Base-by-base conservation (phyloP, 2,113 vertebrate genomes). In the Gopherus evgoodei region DNA sequence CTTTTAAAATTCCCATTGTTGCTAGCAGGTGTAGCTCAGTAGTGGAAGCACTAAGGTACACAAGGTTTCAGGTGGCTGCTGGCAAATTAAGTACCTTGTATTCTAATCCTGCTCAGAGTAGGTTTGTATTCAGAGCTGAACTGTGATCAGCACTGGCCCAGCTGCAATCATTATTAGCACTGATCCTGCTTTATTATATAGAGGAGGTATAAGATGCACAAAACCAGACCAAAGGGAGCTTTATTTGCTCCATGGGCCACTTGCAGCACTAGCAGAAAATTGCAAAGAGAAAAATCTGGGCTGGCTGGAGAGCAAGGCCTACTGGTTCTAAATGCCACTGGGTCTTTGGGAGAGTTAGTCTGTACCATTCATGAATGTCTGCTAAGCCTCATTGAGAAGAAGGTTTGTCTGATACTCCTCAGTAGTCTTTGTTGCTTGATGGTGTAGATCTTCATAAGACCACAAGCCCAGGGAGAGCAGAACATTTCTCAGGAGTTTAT, bases 241-340 rank as follows among this genome's bases (percentile, higher is more conserved):
- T 93, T 83, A 62, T 85, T 88, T 91, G 96, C 86, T 83, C 65
- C 44, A 85, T 84, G 80, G 90, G n/a, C 94, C 75, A 80, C 88
- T 90, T 93, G 85, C 97, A 87, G 57, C 79, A n/a, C 81, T 93
- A 56, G 84, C 27, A 85, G 53, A 89, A 94, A 91, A 95, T 93
- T 87, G 19, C 89, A 90, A 31, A 84, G 88, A 62, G 44, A 94
- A 59, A 79, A 87, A n/a, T 42, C 53, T 84, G 57, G 69, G 31
- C 80, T 96, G 75, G 57, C 65, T 91, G 79, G 75, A 95, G 88
- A 89, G 88, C 47, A 88, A 85, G 85, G 90, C 65, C 90, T 87
- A 12, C 50, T 90, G 86, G 47, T 86, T 95, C 95, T 95, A 96
- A 91, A 59, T 95, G 81, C 56, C 31, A 85, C 50, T 83, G 50